A percentile compares a stretch with the other conserved stretches of the same genome.
Evolutionary conservation across 2,888 invertebrate genomes (phyloP).

Genomic region (Adelphocoris suturalis): DNA sequence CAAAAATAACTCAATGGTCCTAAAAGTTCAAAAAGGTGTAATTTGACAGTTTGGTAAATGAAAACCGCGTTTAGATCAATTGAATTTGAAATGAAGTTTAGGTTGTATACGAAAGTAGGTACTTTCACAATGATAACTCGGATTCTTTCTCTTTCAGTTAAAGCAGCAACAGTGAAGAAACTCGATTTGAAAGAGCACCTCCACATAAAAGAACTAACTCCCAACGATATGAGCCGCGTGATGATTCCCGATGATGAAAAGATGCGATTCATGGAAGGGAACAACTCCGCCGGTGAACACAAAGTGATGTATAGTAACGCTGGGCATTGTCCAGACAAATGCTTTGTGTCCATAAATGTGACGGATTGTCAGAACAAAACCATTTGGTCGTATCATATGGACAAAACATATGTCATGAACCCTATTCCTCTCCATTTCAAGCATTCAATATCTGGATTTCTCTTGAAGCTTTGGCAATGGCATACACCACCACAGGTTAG

Average conservation of each 20-base stretch:
- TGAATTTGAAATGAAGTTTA: too few relatives aligned
- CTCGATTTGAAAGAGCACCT: slow-evolving; percentile 38
- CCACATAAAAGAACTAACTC: background rate
- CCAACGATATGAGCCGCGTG: slow-evolving; percentile 26
- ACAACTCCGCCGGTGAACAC: slow-evolving; percentile 76
- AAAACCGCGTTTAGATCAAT: too few relatives aligned
- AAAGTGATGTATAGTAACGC: slow-evolving; percentile 79
- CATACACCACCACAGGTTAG: slow-evolving; percentile 66
- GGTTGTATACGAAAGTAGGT: too few relatives aligned
- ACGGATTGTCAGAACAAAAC: slow-evolving; percentile 80
- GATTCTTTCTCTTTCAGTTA: background rate
- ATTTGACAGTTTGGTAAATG: too few relatives aligned
- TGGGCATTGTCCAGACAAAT: slow-evolving; percentile 85
- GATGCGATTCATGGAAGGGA: slow-evolving; percentile 61
- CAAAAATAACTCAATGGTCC: too few relatives aligned
- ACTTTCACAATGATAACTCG: too few relatives aligned
- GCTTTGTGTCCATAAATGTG: slow-evolving; percentile 82
- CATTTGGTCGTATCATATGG: slow-evolving; percentile 70
- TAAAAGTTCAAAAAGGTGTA: too few relatives aligned
- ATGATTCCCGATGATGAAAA: slow-evolving; percentile 65
- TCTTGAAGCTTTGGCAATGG: slow-evolving; percentile 92
- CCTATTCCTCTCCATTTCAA: slow-evolving; percentile 74
- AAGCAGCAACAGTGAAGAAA: slow-evolving; percentile 46
- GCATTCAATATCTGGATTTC: slow-evolving; percentile 82
- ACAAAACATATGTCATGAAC: slow-evolving; percentile 77